Conservation (phyloP, 2,113 vertebrate species). For the Gadus macrocephalus region DNA sequence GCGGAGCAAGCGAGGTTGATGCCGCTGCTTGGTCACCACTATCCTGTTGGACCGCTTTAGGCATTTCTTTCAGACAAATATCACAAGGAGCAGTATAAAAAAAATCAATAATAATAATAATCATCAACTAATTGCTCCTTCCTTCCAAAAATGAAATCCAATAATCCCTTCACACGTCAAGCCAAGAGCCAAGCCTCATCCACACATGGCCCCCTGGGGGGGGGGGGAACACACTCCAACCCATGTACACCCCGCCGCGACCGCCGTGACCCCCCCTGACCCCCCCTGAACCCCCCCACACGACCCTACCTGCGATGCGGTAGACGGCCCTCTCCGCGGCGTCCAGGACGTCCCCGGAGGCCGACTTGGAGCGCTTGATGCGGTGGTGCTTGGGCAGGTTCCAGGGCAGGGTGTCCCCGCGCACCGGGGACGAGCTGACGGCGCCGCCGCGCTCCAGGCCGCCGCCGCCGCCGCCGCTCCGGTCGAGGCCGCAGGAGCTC, state of each 20-base stretch:
- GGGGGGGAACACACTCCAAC: too few species aligned
- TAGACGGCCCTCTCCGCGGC: constrained; percentile 85
- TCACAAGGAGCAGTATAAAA: too few species aligned
- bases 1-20: too few species aligned
- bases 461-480: constrained; percentile 15
- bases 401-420: constrained; percentile 92
- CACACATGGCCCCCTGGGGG: too few species aligned
- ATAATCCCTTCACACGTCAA: too few species aligned
- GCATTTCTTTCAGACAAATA: too few species aligned
- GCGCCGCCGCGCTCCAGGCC: background rate
- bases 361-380: constrained; percentile 77
- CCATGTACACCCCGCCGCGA: background rate
- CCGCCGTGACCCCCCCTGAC: background rate
- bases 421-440: constrained; percentile 59
- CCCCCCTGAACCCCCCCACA: background rate
- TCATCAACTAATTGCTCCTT: too few species aligned
- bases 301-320: constrained; percentile 82
- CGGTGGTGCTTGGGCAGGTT: constrained; percentile 88
- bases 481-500: constrained; percentile 68
- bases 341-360: constrained; percentile 82
- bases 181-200: too few species aligned
- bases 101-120: too few species aligned
- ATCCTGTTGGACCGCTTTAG: too few species aligned
- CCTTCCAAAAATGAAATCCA: too few species aligned
- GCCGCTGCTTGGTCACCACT: too few species aligned